A percentile compares a stretch with the other conserved stretches of the same genome.
phyloP scores from a whole-genome alignment of 2,888 invertebrate genomes.

The Drosophila pseudotakahashii region DNA sequence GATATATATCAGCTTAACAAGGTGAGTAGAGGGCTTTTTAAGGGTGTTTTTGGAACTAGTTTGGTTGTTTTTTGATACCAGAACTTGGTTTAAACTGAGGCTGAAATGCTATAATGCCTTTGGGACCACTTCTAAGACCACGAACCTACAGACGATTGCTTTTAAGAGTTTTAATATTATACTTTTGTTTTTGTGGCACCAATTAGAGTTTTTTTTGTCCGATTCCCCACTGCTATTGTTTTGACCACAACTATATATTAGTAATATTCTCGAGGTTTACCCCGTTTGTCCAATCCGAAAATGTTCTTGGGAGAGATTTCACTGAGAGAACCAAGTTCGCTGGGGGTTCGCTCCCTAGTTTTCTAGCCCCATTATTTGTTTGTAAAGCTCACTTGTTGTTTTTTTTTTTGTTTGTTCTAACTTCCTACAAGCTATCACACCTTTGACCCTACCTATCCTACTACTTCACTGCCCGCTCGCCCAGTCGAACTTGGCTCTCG shows the following conservation, averaged over 20 bases:
- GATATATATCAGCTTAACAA: no score
- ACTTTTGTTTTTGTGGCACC: background rate
- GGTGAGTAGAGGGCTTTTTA: no score
- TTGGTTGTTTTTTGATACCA: no score
- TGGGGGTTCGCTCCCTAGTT: slow-evolving; percentile 9
- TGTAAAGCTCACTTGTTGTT: slow-evolving; percentile 54
- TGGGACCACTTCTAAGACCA: slow-evolving; percentile 1
- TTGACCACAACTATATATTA: slow-evolving; percentile 7
- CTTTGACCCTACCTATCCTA: slow-evolving; percentile 39
- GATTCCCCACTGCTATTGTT: background rate
- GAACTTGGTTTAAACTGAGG: no score
- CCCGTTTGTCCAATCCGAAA: slow-evolving; percentile 15
- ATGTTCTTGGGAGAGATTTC: background rate
- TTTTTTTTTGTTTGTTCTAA: slow-evolving; percentile 23
- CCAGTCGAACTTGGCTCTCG: slow-evolving; percentile 7
- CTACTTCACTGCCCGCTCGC: slow-evolving; percentile 5
- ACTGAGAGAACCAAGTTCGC: slow-evolving; percentile 21
- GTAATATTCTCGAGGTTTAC: slow-evolving; percentile 8
- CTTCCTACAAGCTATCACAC: slow-evolving; percentile 41
- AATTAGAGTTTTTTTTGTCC: background rate
- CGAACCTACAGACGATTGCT: slow-evolving; percentile 26
- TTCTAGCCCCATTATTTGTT: slow-evolving; percentile 19
- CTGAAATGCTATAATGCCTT: background rate
- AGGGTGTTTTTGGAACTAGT: no score
- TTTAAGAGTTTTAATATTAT: background rate